Evolutionary conservation across 1,140 invertebrate species (phyloP).

Genomic region (Leptestheria dahalacensis): DNA sequence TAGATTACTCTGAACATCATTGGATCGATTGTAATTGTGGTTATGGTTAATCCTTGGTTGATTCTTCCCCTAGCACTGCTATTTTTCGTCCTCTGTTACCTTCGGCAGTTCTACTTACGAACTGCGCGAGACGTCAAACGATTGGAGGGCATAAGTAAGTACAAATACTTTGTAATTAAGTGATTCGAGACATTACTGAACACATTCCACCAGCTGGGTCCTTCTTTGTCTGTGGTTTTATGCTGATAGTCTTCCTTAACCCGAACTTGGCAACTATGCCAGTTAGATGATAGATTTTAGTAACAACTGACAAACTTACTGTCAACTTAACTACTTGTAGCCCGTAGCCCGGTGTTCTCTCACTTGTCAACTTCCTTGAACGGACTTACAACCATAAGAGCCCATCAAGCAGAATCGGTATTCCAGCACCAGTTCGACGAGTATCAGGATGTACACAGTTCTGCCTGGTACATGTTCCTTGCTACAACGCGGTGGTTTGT

Average conservation of each 20-base stretch:
- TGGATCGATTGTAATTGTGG: conserved; percentile 57
- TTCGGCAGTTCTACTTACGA: conserved; percentile 58
- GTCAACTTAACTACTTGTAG: too few relatives aligned
- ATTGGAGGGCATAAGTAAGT: conserved; percentile 74
- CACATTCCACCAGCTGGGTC: too few relatives aligned
- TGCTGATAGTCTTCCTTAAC: too few relatives aligned
- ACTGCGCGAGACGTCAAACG: conserved; percentile 73
- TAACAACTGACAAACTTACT: too few relatives aligned
- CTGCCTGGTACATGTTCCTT: conserved; percentile 49
- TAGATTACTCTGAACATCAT: conserved; percentile 54
- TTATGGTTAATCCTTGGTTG: conserved; percentile 56
- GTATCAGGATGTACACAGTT: conserved; percentile 52
- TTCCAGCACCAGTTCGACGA: conserved; percentile 65
- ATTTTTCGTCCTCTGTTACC: conserved; percentile 48
- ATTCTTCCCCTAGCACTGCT: conserved; percentile 51
- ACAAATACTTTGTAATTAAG: too few relatives aligned
- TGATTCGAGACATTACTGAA: too few relatives aligned
- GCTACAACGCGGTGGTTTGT: conserved; percentile 51
- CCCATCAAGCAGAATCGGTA: conserved; percentile 54
- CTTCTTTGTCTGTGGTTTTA: too few relatives aligned
- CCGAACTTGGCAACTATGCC: conserved; percentile 12
- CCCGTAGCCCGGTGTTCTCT: conserved; percentile 63
- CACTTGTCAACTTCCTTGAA: conserved; percentile 76
- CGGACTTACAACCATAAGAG: conserved; percentile 76
- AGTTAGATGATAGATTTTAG: conserved; percentile 26